Conservation (phyloP, 1,140 invertebrate species). For the Stenopsyche tienmushanensis region DNA sequence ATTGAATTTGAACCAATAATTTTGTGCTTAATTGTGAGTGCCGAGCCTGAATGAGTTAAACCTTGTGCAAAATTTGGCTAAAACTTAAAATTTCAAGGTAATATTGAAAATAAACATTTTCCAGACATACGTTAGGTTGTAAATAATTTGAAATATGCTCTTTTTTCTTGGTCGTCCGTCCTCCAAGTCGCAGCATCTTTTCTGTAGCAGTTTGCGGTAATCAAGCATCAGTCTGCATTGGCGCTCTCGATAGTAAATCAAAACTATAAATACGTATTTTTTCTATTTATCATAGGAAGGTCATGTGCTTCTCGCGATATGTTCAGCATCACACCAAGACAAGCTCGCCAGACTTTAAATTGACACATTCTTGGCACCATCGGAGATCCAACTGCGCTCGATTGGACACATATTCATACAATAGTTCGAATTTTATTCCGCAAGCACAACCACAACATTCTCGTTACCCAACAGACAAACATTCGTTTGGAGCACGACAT, state of each 20-base stretch:
- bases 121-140: neutral
- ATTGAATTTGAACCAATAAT: no score
- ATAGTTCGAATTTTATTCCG: neutral
- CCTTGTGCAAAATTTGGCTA: neutral
- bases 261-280: neutral
- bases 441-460: no score
- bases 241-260: neutral
- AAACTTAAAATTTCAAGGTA: neutral
- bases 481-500: no score
- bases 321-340: slow-evolving; percentile 6
- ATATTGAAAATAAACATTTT: neutral
- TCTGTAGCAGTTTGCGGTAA: neutral
- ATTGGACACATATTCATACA: slow-evolving; percentile 13
- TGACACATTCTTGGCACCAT: slow-evolving; percentile 27
- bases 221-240: no score
- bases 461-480: no score
- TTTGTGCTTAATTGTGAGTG: no score
- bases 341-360: slow-evolving; percentile 20
- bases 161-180: no score
- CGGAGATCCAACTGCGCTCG: slow-evolving; percentile 4
- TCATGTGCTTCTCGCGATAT: slow-evolving; percentile 11
- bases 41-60: no score
- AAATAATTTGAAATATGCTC: neutral
- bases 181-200: neutral
- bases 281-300: slow-evolving; percentile 24